phyloP scores from a whole-genome alignment of 2,797 vertebrate species.

The Glossophaga mutica region DNA sequence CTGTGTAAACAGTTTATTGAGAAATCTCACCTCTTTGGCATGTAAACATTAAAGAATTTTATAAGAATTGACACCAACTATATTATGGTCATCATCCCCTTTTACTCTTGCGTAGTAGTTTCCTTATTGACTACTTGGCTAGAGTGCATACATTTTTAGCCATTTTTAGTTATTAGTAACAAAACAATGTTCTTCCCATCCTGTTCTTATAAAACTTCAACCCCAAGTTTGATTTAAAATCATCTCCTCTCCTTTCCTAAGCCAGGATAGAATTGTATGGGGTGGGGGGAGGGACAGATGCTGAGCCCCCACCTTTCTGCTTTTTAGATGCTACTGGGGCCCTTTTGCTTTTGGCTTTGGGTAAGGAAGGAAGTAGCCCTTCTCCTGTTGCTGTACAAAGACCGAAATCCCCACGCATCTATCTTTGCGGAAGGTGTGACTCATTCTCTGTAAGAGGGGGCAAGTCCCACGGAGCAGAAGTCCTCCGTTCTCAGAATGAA shows the following conservation, averaged over 20 bases:
- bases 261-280: not conserved
- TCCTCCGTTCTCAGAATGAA: not conserved
- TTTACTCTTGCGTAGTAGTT: not conserved
- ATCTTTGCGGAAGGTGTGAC: not conserved
- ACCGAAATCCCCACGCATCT: not conserved
- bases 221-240: not conserved
- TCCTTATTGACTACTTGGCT: not conserved
- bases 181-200: not conserved
- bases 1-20: slow-evolving; percentile 1
- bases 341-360: not conserved
- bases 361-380: not conserved
- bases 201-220: not conserved
- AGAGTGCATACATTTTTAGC: not conserved
- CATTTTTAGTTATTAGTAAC: slow-evolving; percentile 7
- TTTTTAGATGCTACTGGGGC: not conserved
- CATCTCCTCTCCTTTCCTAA: not conserved
- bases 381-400: not conserved
- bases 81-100: not conserved
- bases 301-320: not conserved
- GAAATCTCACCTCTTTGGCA: slow-evolving; percentile 20
- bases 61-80: not conserved
- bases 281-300: no score
- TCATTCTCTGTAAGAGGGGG: not conserved
- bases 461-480: not conserved
- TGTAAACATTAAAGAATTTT: not conserved